Conservation (phyloP, 2,888 invertebrate species). For the Patella ulyssiponensis region DNA sequence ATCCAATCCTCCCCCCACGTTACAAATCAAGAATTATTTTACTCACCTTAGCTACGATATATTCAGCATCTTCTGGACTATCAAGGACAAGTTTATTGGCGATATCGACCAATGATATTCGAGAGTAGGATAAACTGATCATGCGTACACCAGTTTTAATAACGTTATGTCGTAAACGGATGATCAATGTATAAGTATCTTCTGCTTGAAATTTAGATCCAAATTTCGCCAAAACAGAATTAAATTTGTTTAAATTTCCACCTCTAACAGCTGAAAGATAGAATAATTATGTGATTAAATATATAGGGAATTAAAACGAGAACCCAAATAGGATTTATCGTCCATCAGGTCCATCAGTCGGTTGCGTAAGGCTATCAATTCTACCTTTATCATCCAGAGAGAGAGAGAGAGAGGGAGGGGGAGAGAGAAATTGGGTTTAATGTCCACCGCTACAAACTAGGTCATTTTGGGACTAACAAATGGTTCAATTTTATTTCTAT, state of each 20-base stretch:
- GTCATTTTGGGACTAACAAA: too few species aligned
- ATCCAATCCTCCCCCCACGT: too few species aligned
- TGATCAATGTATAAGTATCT: conserved; percentile 95
- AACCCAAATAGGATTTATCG: too few species aligned
- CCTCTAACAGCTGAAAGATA: conserved; percentile 82
- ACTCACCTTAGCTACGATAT: conserved; percentile 91
- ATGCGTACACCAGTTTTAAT: conserved; percentile 98
- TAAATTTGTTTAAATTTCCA: conserved; percentile 94
- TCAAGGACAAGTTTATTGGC: conserved; percentile 94
- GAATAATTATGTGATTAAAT: background rate
- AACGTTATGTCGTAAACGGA: conserved; percentile 96
- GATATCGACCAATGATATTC: conserved; percentile 95
- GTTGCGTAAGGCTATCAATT: too few species aligned
- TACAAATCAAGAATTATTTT: too few species aligned
- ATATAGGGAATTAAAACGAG: too few species aligned
- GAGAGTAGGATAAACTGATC: conserved; percentile 95
- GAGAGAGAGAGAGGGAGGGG: too few species aligned
- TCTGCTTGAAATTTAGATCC: conserved; percentile 93
- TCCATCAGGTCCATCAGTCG: too few species aligned
- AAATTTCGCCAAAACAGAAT: conserved; percentile 91
- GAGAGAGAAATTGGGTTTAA: too few species aligned
- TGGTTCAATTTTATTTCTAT: too few species aligned
- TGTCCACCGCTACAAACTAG: too few species aligned
- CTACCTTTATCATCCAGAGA: too few species aligned
- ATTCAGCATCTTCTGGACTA: conserved; percentile 98